Evolutionary conservation across 2,888 invertebrate genomes (phyloP).

Genomic region (Phyllotreta cruciferae): DNA sequence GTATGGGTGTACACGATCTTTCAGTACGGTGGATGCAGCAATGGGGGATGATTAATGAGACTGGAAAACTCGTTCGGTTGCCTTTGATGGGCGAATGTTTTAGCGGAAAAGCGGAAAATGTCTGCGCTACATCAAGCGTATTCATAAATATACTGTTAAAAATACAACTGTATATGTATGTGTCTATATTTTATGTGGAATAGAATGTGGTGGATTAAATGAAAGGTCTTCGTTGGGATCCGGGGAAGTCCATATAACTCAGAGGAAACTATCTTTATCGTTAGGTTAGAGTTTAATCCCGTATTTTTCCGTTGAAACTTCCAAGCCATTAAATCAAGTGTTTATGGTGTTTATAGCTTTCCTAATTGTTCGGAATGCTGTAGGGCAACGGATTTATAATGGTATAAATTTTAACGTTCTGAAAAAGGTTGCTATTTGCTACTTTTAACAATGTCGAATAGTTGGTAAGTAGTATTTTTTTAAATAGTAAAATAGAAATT

Average conservation of each 20-base stretch:
- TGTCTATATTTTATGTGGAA: too few relatives aligned
- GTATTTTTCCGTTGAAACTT: conserved; percentile 12
- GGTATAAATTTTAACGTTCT: conserved; percentile 34
- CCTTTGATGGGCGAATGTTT: conserved; percentile 26
- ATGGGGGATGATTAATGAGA: conserved; percentile 51
- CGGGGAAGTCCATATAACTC: not conserved
- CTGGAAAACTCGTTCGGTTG: conserved; percentile 33
- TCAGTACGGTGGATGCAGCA: conserved; percentile 39
- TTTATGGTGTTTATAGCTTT: conserved; percentile 59
- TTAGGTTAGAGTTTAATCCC: conserved; percentile 20
- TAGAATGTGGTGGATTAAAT: too few relatives aligned
- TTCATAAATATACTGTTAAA: too few relatives aligned
- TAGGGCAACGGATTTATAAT: conserved; percentile 43
- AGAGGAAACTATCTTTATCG: conserved; percentile 18
- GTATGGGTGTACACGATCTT: conserved; percentile 35
- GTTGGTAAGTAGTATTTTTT: not conserved
- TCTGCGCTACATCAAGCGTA: too few relatives aligned
- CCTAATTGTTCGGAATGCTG: conserved; percentile 47
- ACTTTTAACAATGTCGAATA: not conserved
- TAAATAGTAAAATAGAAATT: not conserved
- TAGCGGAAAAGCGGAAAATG: conserved; percentile 4
- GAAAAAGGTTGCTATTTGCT: not conserved
- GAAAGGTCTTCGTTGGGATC: too few relatives aligned
- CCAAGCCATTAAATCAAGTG: conserved; percentile 31
- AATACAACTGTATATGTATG: too few relatives aligned